Percentiles rank a stretch among this genome's conserved stretches.
Evolutionary conservation across 1,140 invertebrate genomes (phyloP).

Genomic region (Lepidotrigona ventralis): DNA sequence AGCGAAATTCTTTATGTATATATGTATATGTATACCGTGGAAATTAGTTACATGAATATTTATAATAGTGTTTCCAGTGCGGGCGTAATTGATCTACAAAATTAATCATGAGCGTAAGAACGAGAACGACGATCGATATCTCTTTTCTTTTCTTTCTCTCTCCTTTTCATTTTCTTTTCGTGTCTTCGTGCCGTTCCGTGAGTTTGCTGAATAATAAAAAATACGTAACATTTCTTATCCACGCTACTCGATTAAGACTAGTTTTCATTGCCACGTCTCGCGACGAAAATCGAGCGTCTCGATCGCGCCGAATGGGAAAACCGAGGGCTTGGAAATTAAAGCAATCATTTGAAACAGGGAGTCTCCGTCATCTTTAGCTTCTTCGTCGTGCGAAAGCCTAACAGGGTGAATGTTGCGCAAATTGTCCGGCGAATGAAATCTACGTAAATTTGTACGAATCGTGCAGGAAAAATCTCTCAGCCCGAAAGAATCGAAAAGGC

Average conservation of each 20-base stretch:
- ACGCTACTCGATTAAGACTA: not conserved
- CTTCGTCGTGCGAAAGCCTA: not conserved
- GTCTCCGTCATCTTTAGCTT: not conserved
- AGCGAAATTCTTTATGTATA: constrained; percentile 7
- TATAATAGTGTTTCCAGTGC: not conserved
- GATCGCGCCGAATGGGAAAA: not conserved
- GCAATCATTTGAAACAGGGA: not conserved
- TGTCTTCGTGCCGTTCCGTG: not conserved
- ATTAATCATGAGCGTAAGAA: not conserved
- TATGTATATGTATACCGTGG: not conserved
- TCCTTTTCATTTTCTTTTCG: not conserved
- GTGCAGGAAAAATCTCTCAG: too few species aligned
- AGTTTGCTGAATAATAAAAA: constrained; percentile 1
- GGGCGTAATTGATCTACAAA: not conserved
- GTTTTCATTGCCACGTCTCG: not conserved
- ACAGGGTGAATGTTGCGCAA: not conserved
- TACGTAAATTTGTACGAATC: too few species aligned
- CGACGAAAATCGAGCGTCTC: not conserved
- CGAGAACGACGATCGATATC: not conserved
- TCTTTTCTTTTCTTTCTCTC: too few species aligned
- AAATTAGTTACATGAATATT: constrained; percentile 26
- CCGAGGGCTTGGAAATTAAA: not conserved
- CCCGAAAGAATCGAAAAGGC: not conserved
- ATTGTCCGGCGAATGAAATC: too few species aligned
- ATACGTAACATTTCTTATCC: not conserved